Evolutionary conservation across 2,797 vertebrate species (phyloP).

Genomic region (Kryptolebias ocellatus): DNA sequence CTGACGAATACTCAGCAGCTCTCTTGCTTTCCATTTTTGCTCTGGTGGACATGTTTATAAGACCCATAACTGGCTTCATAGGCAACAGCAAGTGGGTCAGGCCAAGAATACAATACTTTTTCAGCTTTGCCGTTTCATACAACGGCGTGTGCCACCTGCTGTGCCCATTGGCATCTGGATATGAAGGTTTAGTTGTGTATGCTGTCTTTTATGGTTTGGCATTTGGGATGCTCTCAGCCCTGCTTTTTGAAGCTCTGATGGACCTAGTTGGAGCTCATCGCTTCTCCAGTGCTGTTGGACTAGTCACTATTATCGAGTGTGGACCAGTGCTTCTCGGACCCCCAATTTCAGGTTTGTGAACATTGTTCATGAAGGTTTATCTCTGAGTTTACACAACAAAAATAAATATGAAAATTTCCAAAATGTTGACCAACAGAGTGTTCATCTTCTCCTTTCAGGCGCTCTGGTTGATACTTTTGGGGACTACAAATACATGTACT

Average conservation of each 20-base stretch:
- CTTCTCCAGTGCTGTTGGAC: conserved; percentile 83
- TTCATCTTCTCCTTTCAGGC: conserved; percentile 68
- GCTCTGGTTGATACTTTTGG: conserved; percentile 82
- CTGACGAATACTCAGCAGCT: conserved; percentile 84
- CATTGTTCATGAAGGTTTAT: background rate
- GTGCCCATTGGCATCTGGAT: conserved; percentile 80
- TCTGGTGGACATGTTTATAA: conserved; percentile 82
- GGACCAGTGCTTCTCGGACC: conserved; percentile 83
- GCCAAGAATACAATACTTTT: conserved; percentile 84
- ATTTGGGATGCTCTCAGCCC: conserved; percentile 84
- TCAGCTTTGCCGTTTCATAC: conserved; percentile 82
- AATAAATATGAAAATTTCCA: background rate
- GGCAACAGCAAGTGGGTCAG: conserved; percentile 84
- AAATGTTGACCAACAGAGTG: background rate
- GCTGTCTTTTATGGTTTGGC: conserved; percentile 79
- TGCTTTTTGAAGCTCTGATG: conserved; percentile 87
- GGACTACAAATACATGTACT: conserved; percentile 88
- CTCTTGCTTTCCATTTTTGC: conserved; percentile 85
- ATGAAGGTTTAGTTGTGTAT: conserved; percentile 73
- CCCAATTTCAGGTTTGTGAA: conserved; percentile 83
- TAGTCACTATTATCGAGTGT: conserved; percentile 85
- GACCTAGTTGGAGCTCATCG: conserved; percentile 81
- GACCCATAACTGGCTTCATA: conserved; percentile 77
- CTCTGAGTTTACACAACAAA: background rate
- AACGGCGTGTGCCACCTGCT: conserved; percentile 83